phyloP scores from a whole-genome alignment of 2,797 vertebrate genomes.

The Decapterus maruadsi region DNA sequence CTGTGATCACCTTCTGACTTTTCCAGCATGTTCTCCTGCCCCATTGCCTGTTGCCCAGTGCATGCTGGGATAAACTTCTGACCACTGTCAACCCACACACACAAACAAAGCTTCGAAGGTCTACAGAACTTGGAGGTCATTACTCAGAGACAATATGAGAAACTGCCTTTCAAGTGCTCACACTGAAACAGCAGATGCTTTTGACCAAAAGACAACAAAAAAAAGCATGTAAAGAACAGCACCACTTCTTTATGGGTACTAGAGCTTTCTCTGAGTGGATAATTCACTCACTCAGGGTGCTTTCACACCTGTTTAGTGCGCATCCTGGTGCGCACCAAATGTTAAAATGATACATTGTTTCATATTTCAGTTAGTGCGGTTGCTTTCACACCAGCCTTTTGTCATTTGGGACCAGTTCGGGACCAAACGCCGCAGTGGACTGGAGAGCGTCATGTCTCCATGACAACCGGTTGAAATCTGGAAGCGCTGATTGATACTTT shows the following conservation, averaged over 20 bases:
- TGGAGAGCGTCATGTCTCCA: no score
- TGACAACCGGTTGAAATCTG: no score
- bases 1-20: background rate
- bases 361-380: no score
- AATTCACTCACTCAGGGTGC: slow-evolving; percentile 10
- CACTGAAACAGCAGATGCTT: background rate
- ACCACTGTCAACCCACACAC: background rate
- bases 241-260: background rate
- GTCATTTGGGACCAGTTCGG: no score
- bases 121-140: background rate
- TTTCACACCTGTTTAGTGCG: no score
- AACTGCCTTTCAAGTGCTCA: background rate
- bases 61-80: slow-evolving; percentile 15
- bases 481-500: no score
- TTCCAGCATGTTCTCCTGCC: background rate
- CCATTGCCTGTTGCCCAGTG: background rate
- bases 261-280: background rate
- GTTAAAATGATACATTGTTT: no score
- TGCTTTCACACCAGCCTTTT: no score
- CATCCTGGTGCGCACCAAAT: no score
- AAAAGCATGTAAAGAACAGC: background rate
- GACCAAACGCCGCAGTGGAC: no score
- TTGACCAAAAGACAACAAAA: background rate
- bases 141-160: background rate
- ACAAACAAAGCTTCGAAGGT: background rate